A percentile compares a stretch with the other conserved stretches of the same genome.
Evolutionary conservation across 1,140 invertebrate genomes (phyloP).

Genomic region (Paraescarpia echinospica): DNA sequence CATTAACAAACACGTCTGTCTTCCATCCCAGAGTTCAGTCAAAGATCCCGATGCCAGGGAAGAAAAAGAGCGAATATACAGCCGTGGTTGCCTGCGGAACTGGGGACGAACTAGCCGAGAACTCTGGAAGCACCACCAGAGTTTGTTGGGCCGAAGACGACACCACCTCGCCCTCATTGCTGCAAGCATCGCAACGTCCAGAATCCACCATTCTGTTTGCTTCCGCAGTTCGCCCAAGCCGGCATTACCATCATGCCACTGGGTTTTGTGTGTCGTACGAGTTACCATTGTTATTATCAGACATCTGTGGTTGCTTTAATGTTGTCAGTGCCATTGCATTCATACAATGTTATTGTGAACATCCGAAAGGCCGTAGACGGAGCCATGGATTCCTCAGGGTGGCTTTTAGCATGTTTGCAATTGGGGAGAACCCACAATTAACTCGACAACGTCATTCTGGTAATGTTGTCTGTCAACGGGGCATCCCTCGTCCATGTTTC

Average conservation of each 20-base stretch:
- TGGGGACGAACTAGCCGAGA: neutral
- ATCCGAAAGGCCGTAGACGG: neutral
- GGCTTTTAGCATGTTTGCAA: neutral
- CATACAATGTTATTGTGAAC: neutral
- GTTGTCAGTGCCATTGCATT: neutral
- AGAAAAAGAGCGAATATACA: conserved; percentile 61
- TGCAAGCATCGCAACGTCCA: neutral
- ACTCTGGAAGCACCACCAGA: neutral
- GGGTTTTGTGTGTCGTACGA: neutral
- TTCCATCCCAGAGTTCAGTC: conserved; percentile 77
- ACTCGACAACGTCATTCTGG: neutral
- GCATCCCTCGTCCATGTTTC: neutral
- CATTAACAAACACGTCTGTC: neutral
- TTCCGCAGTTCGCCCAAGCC: neutral
- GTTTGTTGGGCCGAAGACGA: neutral
- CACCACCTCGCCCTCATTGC: neutral
- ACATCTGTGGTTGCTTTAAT: neutral
- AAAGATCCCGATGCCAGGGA: conserved; percentile 87
- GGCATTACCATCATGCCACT: neutral
- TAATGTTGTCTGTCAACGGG: neutral
- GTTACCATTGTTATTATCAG: neutral
- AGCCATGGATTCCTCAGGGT: neutral
- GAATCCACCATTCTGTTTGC: neutral
- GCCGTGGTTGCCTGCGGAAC: neutral
- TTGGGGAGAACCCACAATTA: neutral